Evolutionary conservation across 2,797 vertebrate genomes (phyloP), one percentile per base, ranked within the genome.

Genomic region (Oreortyx pictus): DNA sequence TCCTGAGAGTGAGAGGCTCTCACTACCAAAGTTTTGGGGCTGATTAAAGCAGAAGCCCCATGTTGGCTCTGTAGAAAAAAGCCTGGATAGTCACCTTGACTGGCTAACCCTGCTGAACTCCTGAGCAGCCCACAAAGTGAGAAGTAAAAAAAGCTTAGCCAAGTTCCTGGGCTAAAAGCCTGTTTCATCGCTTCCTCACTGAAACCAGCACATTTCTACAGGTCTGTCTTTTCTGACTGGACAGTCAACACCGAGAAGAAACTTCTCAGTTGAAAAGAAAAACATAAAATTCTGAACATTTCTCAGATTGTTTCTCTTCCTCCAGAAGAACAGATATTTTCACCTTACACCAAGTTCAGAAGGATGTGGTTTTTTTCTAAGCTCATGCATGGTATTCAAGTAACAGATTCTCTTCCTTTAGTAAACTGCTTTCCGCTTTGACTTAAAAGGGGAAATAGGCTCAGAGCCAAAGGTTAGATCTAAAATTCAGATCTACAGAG

Each of bases 401-500:
- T 37, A 89, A 20, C 44, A 39, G 87, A 68, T 54, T 37, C 17
- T 84, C 61, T 93, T 90, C 68, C 56, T 89, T 84, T 23, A 88
- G 65, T 14, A 71, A 67, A 50, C 25, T 62, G 24, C 39, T 78
- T 92, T 91, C 76, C 92, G 89, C 46, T 78, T 84, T 14, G 0
- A 11, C 74, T 91, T 86, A 64, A 46, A 93, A 91, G 74, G 88
- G 83, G 72, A 92, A 96, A 79, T 65, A 88, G 88, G 88, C 78
- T 29, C 81, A 84, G 39, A 71, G 91, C 89, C 94, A 96, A 90
- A 93, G 44, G 57, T 46, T 82, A 91, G 52, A 91, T 94, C 84
- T 94, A 88, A 92, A 92, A 94, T 80, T 93, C 91, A 90, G 83
- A 94, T 93, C 81, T 91, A 71, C 77, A 85, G 83, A 91, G 88